These are phyloP conservation scores for Gonatopus flavifemur DNA, from an alignment of 1,140 invertebrate genomes.

Conservation along the genomic window DNA sequence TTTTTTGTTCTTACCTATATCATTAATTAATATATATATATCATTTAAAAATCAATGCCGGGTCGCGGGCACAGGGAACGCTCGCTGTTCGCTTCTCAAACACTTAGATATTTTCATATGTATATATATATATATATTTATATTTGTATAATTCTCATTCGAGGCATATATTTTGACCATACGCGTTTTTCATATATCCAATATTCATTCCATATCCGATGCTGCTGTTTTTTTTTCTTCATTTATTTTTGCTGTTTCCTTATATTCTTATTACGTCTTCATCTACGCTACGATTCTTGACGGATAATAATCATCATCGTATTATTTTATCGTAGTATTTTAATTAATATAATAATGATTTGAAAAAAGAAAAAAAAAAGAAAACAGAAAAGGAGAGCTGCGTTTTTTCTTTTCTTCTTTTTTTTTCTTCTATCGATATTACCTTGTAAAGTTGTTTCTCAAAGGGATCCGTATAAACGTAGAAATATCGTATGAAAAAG, in stretches of 20 bases:
- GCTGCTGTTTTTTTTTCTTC: conserved; percentile 27
- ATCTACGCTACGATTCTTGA: conserved; percentile 51
- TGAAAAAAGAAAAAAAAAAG: conserved; percentile 34
- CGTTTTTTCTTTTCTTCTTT: conserved; percentile 7
- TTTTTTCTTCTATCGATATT: conserved; percentile 21
- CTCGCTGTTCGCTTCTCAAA: conserved; percentile 35
- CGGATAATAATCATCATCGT: too few species aligned
- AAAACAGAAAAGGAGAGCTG: conserved; percentile 33
- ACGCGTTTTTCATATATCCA: conserved; percentile 23
- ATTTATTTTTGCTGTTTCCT: conserved; percentile 26
- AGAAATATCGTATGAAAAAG: conserved; percentile 53
- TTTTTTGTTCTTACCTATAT: conserved; percentile 39
- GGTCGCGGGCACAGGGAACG: conserved; percentile 32
- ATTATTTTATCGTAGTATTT: too few species aligned
- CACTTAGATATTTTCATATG: conserved; percentile 46
- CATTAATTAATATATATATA: conserved; percentile 42
- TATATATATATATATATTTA: too few species aligned
- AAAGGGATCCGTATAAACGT: conserved; percentile 52
- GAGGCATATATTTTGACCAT: conserved; percentile 43
- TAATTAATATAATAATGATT: too few species aligned
- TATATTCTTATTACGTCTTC: conserved; percentile 7
- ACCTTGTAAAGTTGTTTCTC: conserved; percentile 5
- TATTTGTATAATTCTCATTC: conserved; percentile 41
- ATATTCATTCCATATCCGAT: neutral
- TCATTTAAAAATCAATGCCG: conserved; percentile 50